Evolutionary conservation across 2,888 invertebrate genomes (phyloP), one percentile per base, ranked within the genome.

Genomic region (Tachina grossa): DNA sequence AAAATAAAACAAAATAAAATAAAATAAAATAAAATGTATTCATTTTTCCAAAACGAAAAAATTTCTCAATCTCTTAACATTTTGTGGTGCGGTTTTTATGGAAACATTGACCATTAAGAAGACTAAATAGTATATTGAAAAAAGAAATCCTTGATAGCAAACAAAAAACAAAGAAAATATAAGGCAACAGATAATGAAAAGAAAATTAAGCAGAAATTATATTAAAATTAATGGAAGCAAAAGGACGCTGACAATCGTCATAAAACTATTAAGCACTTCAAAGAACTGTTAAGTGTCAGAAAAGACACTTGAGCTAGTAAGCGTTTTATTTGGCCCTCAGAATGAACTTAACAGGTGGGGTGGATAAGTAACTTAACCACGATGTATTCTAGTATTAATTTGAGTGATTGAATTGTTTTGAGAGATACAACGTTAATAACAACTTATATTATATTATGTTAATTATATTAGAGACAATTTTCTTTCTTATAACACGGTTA

Each of bases 21-120:
- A 75, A 53, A 13, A 72, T n/a, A 76, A 75, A 69, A 68, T n/a
- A 22, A 75, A 75, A 78, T 76, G 61, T 71, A 66, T 65, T 53
- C 19, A 74, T 65, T 65, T 49, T 41, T 43, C 10, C 5, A 41
- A 59, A 39, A 16, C 1, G 31, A 66, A 61, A 79, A 41, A 31
- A 31, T 41, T 1, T 45, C 43, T 19, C 47, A 51, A 9, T 39
- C 43, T 43, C 22, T 6, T 9, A 6, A 22, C 8, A 49, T 57
- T 51, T 59, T 49, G 9, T 4, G 1, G 51, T 31, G 59, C 43
- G 63, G 43, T n/a, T 45, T 45, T 63, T 22, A 1, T 19, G 39
- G 9, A 31, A 51, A 39, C 14, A 31, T 51, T 68, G 59, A 13
- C 59, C 45, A 31, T 22, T 75, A 61, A 71, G 13, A 43, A 16